phyloP scores from a whole-genome alignment of 2,797 vertebrate species.

The Melanotaenia parkinsoni region DNA sequence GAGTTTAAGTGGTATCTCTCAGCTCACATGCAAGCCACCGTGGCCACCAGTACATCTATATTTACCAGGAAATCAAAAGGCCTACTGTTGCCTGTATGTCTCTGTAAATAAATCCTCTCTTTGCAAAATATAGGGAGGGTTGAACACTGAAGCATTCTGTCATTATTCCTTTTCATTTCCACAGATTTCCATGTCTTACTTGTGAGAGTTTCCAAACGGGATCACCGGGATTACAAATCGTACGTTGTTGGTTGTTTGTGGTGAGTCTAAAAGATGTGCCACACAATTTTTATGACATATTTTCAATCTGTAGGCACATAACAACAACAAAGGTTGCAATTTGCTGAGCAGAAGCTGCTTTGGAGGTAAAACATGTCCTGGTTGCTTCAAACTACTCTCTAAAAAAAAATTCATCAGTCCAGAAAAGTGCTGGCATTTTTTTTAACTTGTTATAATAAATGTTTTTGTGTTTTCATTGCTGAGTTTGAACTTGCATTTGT shows the following conservation, averaged over 20 bases:
- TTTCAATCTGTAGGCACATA: background rate
- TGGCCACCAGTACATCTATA: conserved; percentile 61
- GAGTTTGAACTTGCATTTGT: background rate
- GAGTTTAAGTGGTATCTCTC: conserved; percentile 52
- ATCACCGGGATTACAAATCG: conserved; percentile 58
- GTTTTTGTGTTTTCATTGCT: background rate
- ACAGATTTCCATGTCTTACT: conserved; percentile 80
- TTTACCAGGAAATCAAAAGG: conserved; percentile 69
- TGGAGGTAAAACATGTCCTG: background rate
- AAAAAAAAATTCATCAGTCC: background rate
- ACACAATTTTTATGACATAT: background rate
- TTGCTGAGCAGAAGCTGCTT: background rate
- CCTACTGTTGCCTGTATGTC: conserved; percentile 52
- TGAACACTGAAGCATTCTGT: conserved; percentile 31
- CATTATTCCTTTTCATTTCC: conserved; percentile 44
- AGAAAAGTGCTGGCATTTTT: background rate
- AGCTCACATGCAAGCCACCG: conserved; percentile 51
- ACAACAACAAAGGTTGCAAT: background rate
- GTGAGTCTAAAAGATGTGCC: conserved; percentile 60
- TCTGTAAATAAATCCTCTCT: conserved; percentile 42
- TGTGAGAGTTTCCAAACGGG: conserved; percentile 64
- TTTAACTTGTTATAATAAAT: too few relatives aligned
- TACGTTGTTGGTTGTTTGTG: conserved; percentile 50
- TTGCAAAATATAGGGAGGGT: conserved; percentile 32
- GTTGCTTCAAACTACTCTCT: background rate